phyloP scores from a whole-genome alignment of 2,888 invertebrate genomes.

The Protodeltote pygarga region DNA sequence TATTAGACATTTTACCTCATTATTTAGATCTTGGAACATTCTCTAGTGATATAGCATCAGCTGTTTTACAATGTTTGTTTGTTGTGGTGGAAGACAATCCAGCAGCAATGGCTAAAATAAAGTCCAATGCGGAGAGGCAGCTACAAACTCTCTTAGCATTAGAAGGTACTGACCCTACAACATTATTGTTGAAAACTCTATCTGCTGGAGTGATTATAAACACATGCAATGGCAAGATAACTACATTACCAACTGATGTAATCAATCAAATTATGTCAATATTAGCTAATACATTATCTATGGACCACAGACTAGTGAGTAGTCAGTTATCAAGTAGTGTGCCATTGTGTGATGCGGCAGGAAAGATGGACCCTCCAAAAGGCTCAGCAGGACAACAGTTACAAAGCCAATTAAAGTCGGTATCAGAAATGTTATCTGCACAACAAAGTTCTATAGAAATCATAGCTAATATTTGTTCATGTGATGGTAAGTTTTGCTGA shows the following conservation, averaged over 20 bases:
- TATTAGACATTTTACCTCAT: slow-evolving; percentile 87
- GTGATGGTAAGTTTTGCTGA: slow-evolving; percentile 82
- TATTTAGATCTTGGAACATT: slow-evolving; percentile 87
- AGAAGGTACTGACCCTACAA: slow-evolving; percentile 73
- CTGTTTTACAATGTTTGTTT: slow-evolving; percentile 89
- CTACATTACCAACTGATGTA: slow-evolving; percentile 73
- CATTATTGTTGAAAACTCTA: slow-evolving; percentile 84
- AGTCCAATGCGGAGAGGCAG: slow-evolving; percentile 77
- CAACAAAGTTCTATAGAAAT: slow-evolving; percentile 91
- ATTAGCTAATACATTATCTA: slow-evolving; percentile 82
- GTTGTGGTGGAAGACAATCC: slow-evolving; percentile 91
- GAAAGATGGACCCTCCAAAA: slow-evolving; percentile 65
- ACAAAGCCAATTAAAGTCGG: slow-evolving; percentile 80
- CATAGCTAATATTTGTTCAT: slow-evolving; percentile 90
- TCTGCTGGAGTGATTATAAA: slow-evolving; percentile 87
- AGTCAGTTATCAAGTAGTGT: slow-evolving; percentile 81
- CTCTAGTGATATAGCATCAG: slow-evolving; percentile 85
- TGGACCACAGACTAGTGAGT: slow-evolving; percentile 84
- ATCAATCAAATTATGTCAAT: slow-evolving; percentile 82
- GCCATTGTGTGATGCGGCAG: slow-evolving; percentile 69
- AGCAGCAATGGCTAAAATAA: slow-evolving; percentile 84
- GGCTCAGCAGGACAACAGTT: slow-evolving; percentile 74
- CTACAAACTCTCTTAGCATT: slow-evolving; percentile 73
- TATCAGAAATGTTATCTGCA: slow-evolving; percentile 87
- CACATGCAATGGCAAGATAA: slow-evolving; percentile 77